A percentile compares a stretch with the other conserved stretches of the same genome.
phyloP scores from a whole-genome alignment of 2,113 vertebrate genomes.

The Tiliqua scincoides region DNA sequence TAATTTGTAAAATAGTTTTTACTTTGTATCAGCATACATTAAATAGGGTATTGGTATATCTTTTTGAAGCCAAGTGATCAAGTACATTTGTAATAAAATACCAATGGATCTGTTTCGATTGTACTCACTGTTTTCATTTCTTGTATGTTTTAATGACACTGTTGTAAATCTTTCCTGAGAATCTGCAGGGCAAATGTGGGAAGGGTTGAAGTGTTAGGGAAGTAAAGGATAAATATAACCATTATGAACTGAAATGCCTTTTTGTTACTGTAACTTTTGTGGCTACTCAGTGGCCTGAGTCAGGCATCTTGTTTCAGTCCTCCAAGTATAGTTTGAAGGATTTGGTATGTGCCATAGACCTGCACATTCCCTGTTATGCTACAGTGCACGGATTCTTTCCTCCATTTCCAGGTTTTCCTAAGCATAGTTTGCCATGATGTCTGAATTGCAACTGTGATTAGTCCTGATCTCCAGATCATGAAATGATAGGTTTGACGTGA shows the following conservation, averaged over 20 bases:
- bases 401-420: not conserved
- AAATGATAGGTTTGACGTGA: not conserved
- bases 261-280: constrained; percentile 40
- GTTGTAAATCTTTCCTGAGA: constrained; percentile 69
- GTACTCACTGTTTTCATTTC: constrained; percentile 85
- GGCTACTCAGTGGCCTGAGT: constrained; percentile 45
- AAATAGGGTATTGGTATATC: constrained; percentile 82
- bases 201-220: constrained; percentile 69
- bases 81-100: constrained; percentile 85
- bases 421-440: not conserved
- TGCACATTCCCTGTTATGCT: not conserved
- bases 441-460: constrained; percentile 14
- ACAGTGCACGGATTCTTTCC: too few relatives aligned
- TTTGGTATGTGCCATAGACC: not conserved
- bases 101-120: constrained; percentile 82
- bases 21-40: constrained; percentile 83
- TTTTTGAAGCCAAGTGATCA: constrained; percentile 84
- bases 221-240: constrained; percentile 56
- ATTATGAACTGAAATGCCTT: constrained; percentile 54
- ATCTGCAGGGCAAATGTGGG: constrained; percentile 62
- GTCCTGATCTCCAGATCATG: not conserved
- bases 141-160: constrained; percentile 75
- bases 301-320: constrained; percentile 15
- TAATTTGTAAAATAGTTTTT: constrained; percentile 85
- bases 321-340: not conserved